A percentile compares a stretch with the other conserved stretches of the same genome.
Conservation (phyloP, 2,797 vertebrate genomes). For the Echiichthys vipera region DNA sequence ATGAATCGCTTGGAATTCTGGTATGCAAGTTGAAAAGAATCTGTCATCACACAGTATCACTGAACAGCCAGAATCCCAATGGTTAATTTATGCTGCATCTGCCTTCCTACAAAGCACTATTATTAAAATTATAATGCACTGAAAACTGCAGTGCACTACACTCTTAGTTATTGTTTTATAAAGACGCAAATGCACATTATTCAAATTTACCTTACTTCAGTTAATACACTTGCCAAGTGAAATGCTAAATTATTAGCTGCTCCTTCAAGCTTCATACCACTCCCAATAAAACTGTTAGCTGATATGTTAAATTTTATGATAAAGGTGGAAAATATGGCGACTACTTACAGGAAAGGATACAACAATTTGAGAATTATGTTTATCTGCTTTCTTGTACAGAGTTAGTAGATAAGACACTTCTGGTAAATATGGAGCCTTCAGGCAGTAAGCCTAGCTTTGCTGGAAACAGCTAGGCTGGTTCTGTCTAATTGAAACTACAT, state of each 20-base stretch:
- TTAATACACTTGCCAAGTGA: background rate
- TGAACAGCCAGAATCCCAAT: constrained; percentile 36
- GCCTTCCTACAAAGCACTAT: constrained; percentile 38
- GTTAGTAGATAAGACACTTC: background rate
- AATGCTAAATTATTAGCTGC: background rate
- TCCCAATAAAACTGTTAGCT: background rate
- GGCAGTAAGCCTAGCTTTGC: too few species aligned
- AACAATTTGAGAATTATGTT: background rate
- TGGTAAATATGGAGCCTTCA: background rate
- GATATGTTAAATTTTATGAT: background rate
- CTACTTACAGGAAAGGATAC: background rate
- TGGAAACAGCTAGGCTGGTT: background rate
- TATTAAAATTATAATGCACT: constrained; percentile 51
- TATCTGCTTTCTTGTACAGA: background rate
- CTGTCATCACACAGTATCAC: constrained; percentile 57
- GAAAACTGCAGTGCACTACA: too few species aligned
- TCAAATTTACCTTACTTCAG: background rate
- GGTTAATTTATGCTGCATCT: constrained; percentile 72
- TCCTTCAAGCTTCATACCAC: background rate
- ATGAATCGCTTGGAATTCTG: constrained; percentile 48
- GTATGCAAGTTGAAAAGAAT: constrained; percentile 39
- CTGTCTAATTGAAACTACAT: too few species aligned
- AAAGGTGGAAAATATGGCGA: background rate
- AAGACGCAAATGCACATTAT: constrained; percentile 4
- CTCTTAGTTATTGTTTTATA: background rate